Evolutionary conservation across 2,113 vertebrate species (phyloP), one percentile per base, ranked within the genome.

Genomic region (Erythrocebus patas): DNA sequence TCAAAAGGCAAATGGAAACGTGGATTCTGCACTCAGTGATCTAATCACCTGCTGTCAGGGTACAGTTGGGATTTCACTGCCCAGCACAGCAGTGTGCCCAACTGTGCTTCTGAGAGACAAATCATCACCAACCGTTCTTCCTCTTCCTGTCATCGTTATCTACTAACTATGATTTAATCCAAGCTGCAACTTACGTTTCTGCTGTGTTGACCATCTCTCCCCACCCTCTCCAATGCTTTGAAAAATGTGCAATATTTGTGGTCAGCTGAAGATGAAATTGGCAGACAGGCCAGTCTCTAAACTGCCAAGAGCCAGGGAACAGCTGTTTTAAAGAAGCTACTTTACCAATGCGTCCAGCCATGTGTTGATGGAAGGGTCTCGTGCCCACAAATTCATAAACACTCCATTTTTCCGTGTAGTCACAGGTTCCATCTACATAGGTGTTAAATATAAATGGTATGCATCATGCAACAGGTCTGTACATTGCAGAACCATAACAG

Each of bases 161-260:
- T 35, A 8, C 55, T 22, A 32, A 84, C 43, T 52, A 38, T 17
- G 0, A 7, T 23, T 12, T 38, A 0, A 30, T 8, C 17, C 81
- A 32, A 32, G 14, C 9, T 70, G 38, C 14, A 4, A 9, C 64
- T 45, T 27, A 3, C 3, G 12, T 43, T 61, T n/a, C 59, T 55
- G 68, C 20, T 35, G 0, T 7, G 30, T 20, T 48, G 17, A 1
- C 50, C 4, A 4, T 16, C 17, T 5, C 14, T 3, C 10, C 0
- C 32, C 3, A 3, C 4, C 20, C 22, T 25, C 30, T 35, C 20
- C 84, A 3, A 32, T 23, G 16, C 55, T 86, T 52, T 38, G 7
- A 43, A 23, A 30, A 66, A 5, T 0, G 0, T 79, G 32, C 3
- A 27, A 3, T 17, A 32, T 25, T 48, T 22, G 2, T 25, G 20